Conservation (phyloP, 2,888 invertebrate species). For the Phlogophora meticulosa region DNA sequence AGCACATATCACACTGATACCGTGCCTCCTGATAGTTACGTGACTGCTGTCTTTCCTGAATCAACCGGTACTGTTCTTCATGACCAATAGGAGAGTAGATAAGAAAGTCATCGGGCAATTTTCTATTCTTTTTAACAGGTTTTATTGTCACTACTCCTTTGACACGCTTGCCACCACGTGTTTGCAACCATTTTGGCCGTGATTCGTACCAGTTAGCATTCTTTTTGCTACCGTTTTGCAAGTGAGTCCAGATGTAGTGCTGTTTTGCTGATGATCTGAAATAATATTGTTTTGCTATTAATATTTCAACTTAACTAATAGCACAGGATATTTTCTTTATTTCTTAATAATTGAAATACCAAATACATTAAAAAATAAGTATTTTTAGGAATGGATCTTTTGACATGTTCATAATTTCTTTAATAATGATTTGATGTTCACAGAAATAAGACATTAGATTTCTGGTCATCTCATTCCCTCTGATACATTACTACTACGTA, state of each 20-base stretch:
- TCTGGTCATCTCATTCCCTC: background rate
- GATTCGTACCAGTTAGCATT: slow-evolving; percentile 74
- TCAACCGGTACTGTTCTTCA: slow-evolving; percentile 81
- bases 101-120: slow-evolving; percentile 79
- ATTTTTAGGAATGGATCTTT: no score
- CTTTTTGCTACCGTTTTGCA: slow-evolving; percentile 75
- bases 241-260: slow-evolving; percentile 81
- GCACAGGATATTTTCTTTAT: no score
- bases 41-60: slow-evolving; percentile 75
- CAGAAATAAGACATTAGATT: no score
- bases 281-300: no score
- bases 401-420: no score
- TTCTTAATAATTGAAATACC: no score
- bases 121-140: slow-evolving; percentile 69
- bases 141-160: slow-evolving; percentile 67
- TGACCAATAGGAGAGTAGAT: slow-evolving; percentile 78
- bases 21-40: slow-evolving; percentile 82
- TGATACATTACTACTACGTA: background rate
- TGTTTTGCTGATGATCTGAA: slow-evolving; percentile 83
- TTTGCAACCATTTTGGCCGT: slow-evolving; percentile 76
- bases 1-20: slow-evolving; percentile 83
- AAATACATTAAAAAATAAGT: no score
- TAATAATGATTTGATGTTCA: no score
- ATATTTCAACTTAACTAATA: no score
- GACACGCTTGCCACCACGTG: slow-evolving; percentile 70